Evolutionary conservation across 2,888 invertebrate species (phyloP).

Genomic region (Drosophila infuscata): DNA sequence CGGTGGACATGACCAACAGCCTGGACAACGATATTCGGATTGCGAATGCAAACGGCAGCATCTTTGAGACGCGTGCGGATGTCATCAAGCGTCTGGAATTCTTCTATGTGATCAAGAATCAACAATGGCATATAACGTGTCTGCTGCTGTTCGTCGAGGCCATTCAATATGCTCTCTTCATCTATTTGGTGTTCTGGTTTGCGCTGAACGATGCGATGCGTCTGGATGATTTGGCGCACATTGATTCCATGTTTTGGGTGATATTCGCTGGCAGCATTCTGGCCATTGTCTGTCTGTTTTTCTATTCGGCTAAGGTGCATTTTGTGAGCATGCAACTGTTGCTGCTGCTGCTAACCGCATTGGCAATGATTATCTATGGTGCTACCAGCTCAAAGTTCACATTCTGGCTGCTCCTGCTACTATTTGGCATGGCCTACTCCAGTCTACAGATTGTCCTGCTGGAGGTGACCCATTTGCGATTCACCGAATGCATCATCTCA

Average conservation of each 20-base stretch:
- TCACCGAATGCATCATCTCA: slow-evolving; percentile 75
- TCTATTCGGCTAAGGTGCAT: slow-evolving; percentile 77
- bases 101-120: slow-evolving; percentile 82
- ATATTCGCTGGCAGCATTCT: slow-evolving; percentile 73
- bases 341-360: slow-evolving; percentile 66
- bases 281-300: slow-evolving; percentile 61
- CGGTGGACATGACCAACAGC: slow-evolving; percentile 79
- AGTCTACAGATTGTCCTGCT: slow-evolving; percentile 77
- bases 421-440: slow-evolving; percentile 79
- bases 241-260: slow-evolving; percentile 80
- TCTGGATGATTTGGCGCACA: slow-evolving; percentile 62
- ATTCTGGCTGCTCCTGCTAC: slow-evolving; percentile 79
- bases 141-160: slow-evolving; percentile 80
- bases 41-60: slow-evolving; percentile 80
- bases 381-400: slow-evolving; percentile 64
- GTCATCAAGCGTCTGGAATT: slow-evolving; percentile 81
- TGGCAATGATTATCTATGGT: slow-evolving; percentile 78
- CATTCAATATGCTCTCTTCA: slow-evolving; percentile 80
- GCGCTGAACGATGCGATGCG: slow-evolving; percentile 76
- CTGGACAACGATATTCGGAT: slow-evolving; percentile 82
- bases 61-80: slow-evolving; percentile 79
- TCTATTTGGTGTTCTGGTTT: slow-evolving; percentile 82
- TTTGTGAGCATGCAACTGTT: slow-evolving; percentile 74
- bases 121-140: slow-evolving; percentile 81
- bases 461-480: slow-evolving; percentile 79